Conservation (phyloP, 2,113 vertebrate species). For the Nyctereutes procyonoides region DNA sequence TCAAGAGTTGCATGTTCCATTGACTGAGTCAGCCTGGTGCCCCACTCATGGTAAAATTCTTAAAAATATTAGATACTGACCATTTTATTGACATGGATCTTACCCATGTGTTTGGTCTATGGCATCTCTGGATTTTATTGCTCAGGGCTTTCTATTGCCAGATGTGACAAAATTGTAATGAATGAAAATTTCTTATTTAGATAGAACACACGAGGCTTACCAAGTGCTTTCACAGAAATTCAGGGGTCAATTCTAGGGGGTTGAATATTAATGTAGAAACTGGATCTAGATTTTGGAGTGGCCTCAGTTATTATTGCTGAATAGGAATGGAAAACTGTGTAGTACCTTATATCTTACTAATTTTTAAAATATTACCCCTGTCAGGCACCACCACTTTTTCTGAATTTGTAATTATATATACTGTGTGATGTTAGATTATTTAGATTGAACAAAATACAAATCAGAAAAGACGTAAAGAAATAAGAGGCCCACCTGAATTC, state of each 20-base stretch:
- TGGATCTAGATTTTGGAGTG: not conserved
- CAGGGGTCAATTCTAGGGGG: not conserved
- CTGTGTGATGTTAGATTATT: not conserved
- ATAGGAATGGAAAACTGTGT: not conserved
- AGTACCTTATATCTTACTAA: not conserved
- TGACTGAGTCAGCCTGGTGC: not conserved
- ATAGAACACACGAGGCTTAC: not conserved
- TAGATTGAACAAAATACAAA: not conserved
- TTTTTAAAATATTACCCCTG: not conserved
- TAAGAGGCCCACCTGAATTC: constrained; percentile 8
- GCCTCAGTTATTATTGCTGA: not conserved
- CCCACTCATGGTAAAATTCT: constrained; percentile 69
- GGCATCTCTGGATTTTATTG: not conserved
- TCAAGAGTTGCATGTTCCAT: not conserved
- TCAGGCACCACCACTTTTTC: not conserved
- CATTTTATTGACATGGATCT: not conserved
- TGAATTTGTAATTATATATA: not conserved
- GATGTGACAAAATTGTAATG: not conserved
- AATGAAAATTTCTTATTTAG: not conserved
- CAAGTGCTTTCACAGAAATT: not conserved
- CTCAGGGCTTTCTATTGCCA: not conserved
- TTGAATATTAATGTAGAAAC: not conserved
- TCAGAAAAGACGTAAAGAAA: not conserved
- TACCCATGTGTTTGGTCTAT: not conserved
- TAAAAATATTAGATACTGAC: not conserved